Evolutionary conservation across 2,797 vertebrate genomes (phyloP).

Genomic region (Acipenser ruthenus): DNA sequence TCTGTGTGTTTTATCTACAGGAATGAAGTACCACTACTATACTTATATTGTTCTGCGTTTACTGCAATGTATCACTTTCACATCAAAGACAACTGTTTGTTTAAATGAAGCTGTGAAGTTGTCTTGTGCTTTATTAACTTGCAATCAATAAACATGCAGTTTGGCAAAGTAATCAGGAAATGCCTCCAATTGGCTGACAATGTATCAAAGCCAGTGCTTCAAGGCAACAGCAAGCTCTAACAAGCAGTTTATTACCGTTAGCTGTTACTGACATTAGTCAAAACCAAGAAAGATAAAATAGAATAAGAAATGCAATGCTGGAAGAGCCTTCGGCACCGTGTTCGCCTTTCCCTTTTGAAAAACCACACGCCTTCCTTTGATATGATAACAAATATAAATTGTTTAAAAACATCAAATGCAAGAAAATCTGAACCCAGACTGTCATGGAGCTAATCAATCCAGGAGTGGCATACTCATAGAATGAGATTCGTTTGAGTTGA

Average conservation of each 20-base stretch:
- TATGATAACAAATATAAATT: constrained; percentile 99
- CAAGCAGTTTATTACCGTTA: constrained; percentile 98
- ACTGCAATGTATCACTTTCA: constrained; percentile 69
- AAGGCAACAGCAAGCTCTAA: constrained; percentile 93
- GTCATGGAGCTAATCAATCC: constrained; percentile 75
- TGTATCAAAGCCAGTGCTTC: constrained; percentile 94
- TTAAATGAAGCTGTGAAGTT: constrained; percentile 73
- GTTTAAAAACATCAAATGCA: constrained; percentile 92
- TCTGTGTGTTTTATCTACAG: no score
- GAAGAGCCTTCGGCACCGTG: constrained; percentile 80
- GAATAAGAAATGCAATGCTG: constrained; percentile 90
- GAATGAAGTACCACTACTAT: constrained; percentile 32
- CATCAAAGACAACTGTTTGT: constrained; percentile 84
- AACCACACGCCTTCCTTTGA: constrained; percentile 91
- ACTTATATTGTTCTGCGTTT: constrained; percentile 35
- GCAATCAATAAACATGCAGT: constrained; percentile 98
- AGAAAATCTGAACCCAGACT: constrained; percentile 61
- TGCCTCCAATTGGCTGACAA: constrained; percentile 90
- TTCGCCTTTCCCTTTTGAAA: constrained; percentile 79
- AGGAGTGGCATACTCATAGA: constrained; percentile 72
- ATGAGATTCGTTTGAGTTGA: constrained; percentile 70
- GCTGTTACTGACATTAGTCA: constrained; percentile 98
- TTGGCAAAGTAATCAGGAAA: constrained; percentile 94
- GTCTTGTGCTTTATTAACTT: constrained; percentile 90
- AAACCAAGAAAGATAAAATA: constrained; percentile 98